Base-by-base conservation (phyloP, 2,113 vertebrate species). In the Gobius niger region DNA sequence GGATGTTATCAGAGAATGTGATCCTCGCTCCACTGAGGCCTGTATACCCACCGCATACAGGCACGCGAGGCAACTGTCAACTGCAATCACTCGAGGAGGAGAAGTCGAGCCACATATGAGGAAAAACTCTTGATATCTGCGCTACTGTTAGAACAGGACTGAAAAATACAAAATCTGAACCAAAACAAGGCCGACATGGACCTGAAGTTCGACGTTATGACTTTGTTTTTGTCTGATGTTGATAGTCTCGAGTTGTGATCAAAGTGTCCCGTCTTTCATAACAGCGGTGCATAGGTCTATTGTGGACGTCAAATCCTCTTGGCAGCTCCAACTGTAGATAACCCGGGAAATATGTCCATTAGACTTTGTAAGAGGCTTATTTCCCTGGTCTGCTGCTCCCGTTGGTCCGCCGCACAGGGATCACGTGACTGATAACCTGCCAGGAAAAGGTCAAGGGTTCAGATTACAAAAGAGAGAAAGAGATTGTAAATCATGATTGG, bases 1-100 rank as follows among this genome's bases (percentile, higher is more conserved):
- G 7, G 73, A 80, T 85, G 75, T 73, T 89, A 89, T 86, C 89
- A 44, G 63, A 67, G 65, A 81, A 87, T 72, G 82, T 80, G 89
- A 85, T 87, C 76, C 53, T 42, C 24, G 41, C 72, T 70, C 65
- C 63, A 66, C 19, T 67, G 56, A 75, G 42, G 72, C 18, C 51
- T 34, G 2, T 60, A 69, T 70, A 59, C 18, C 47, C 82, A 56
- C 85, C 73, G 66, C 82, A 86, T 80, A 79, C 44, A n/a, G 73
- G 19, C 53, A 64, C 70, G 67, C 19, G 2, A 24, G 63, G 68
- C 47, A 46, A 63, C 5, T 44, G 19, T 51, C 77, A 75, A 68
- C 68, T 52, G 15, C 18, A 47, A 65, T 62, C 2, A 61, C 50
- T 72, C 53, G 12, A 12, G 10, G 2, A 24, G 19, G 18, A 24